Evolutionary conservation across 1,140 invertebrate genomes (phyloP), one percentile per base, ranked within the genome.

Genomic region (Eupristina koningsbergeri): DNA sequence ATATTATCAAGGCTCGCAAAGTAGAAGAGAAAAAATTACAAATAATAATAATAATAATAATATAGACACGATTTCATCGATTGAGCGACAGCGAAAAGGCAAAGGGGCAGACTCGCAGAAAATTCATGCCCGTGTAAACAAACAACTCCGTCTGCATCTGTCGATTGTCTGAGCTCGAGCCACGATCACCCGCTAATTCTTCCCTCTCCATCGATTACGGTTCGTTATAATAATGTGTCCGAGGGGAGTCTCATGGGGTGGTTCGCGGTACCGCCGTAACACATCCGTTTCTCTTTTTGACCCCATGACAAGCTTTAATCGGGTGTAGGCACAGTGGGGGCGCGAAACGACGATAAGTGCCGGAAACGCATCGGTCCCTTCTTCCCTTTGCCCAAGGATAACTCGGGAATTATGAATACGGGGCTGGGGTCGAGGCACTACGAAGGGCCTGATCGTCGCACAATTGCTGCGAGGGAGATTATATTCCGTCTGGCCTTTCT

Each of bases 171-270:
- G 11, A 17, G 39, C 36, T n/a, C 53, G 22, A 39, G 69, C 73
- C 47, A 47, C 53, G n/a, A 29, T 82, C 45, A 45, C 36, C 69
- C 67, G 19, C 64, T 6, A 26, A 36, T 45, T 26, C 26, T 15
- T 1, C 6, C 6, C 26, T 58, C 83, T 77, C 77, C 83, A 75
- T 84, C 83, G 69, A 84, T 84, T 80, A 80, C 83, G 67, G 47
- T 84, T 84, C 83, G 81, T 84, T 84, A 84, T 61, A 47, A 22
- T 58, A 53, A 19, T 6, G 3, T 0, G 53, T 26, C 22, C 22
- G 22, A 6, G 53, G 22, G 26, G 53, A 58, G 53, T 26, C 26
- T 58, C 2, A 26, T 58, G 53, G 53, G 53, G 15, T 50, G 2
- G 8, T 17, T 45, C 41, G 13, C 17, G 50, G 50, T 53, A 53